Conservation (phyloP, 2,888 invertebrate species). For the Psylliodes chrysocephalus region DNA sequence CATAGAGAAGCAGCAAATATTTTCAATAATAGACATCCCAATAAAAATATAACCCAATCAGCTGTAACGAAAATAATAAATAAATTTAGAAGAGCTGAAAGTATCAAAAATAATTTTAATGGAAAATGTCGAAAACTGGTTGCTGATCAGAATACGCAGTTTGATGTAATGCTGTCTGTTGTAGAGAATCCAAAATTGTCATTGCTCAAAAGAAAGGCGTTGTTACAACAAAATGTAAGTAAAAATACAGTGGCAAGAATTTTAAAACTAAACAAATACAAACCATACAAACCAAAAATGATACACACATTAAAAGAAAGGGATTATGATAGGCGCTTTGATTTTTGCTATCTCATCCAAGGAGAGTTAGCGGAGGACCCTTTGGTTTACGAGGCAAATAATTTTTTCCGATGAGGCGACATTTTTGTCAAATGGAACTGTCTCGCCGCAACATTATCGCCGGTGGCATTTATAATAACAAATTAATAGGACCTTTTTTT, state of each 20-base stretch:
- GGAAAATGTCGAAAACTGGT: conserved; percentile 18
- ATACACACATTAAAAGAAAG: conserved; percentile 9
- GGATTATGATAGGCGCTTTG: neutral
- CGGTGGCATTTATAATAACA: conserved; percentile 15
- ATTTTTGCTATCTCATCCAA: neutral
- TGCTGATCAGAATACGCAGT: conserved; percentile 22
- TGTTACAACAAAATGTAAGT: conserved; percentile 19
- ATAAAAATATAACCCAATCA: conserved; percentile 29
- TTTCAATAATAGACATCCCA: too few species aligned
- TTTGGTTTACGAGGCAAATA: conserved; percentile 16
- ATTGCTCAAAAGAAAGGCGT: conserved; percentile 9
- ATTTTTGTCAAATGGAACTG: conserved; percentile 4
- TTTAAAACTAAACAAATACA: conserved; percentile 12
- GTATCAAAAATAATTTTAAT: conserved; percentile 32
- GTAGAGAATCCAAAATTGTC: conserved; percentile 20
- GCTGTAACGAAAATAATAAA: conserved; percentile 26
- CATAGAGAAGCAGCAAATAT: conserved; percentile 28
- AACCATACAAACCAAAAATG: conserved; percentile 6
- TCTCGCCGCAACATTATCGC: conserved; percentile 20
- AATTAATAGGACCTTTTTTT: conserved; percentile 17
- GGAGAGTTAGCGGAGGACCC: neutral
- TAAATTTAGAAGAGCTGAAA: conserved; percentile 24
- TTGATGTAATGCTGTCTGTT: neutral
- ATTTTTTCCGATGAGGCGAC: too few species aligned
- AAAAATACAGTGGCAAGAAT: conserved; percentile 3